Percentiles rank a stretch among this genome's conserved stretches.
Evolutionary conservation across 2,888 invertebrate species (phyloP).

Genomic region (Xanthorhoe spadicearia): DNA sequence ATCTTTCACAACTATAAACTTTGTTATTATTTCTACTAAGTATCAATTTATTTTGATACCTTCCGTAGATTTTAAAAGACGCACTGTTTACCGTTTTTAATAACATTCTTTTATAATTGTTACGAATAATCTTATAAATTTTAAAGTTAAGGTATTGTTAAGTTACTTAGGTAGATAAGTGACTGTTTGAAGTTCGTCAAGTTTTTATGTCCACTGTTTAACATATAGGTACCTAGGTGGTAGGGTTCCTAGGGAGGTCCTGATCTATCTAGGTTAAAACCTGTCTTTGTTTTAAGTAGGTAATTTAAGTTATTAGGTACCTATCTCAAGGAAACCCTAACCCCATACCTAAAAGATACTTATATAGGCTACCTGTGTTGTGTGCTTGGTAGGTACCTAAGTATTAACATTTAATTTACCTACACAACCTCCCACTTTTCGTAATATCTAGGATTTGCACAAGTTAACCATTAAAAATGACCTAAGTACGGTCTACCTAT

Average conservation of each 20-base stretch:
- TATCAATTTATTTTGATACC: slow-evolving; percentile 51
- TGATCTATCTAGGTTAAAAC: background rate
- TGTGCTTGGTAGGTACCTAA: no score
- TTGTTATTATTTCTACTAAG: slow-evolving; percentile 43
- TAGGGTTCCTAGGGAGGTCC: no score
- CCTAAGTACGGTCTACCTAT: no score
- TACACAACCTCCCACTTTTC: no score
- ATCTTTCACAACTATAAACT: slow-evolving; percentile 8
- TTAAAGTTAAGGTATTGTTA: slow-evolving; percentile 65
- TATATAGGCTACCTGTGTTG: no score
- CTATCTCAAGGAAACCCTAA: no score
- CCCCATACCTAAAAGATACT: no score
- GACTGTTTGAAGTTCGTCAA: slow-evolving; percentile 58
- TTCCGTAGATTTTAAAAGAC: slow-evolving; percentile 48
- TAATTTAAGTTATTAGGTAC: background rate
- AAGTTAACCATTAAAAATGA: no score
- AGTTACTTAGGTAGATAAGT: slow-evolving; percentile 69
- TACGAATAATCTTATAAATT: slow-evolving; percentile 50
- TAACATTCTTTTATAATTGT: slow-evolving; percentile 49
- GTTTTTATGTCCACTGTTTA: slow-evolving; percentile 13
- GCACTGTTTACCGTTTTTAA: slow-evolving; percentile 53
- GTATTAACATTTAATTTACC: no score
- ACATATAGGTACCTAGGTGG: background rate
- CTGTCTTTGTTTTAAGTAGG: background rate
- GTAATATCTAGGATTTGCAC: no score